Base-by-base conservation (phyloP, 2,888 invertebrate species). In the Phasia obesa region DNA sequence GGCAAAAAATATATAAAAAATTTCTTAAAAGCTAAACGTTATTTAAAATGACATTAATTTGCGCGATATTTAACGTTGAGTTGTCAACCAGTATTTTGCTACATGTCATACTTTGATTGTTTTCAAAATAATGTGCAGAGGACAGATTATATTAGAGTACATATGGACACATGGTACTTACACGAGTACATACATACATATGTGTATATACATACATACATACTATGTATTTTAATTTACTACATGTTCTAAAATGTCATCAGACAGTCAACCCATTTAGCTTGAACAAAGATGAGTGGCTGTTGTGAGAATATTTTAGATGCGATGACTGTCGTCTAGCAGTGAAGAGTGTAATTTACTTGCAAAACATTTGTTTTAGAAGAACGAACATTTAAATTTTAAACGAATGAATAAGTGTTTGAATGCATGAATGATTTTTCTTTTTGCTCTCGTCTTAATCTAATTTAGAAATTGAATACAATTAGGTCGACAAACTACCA, bases 21-120 rank as follows among this genome's bases (percentile, higher is more conserved):
- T 75, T 67, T 59, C 49, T 51, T 31, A 44, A 69, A 42, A 44
- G 38, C 49, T 62, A 69, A 77, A 62, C 60, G 53, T 77, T 77
- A 73, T 79, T 79, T 79, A 57, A 79, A 73, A 79, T 73, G 79
- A 73, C 79, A 73, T 79, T 79, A 79, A 79, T 79, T 79, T 79
- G 79, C 79, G 65, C 60, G 73, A 67, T 73, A 73, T 71, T 71
- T 73, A 71, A 79, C 59, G 71, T 73, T 73, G 47, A 80, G 79
- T 80, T 80, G 79, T 74, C 79, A 80, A 80, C 73, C 73, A 80
- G 79, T 80, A 80, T 80, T 74, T 80, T 74, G 73, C 73, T 60
- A 67, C 35, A 60, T 80, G 79, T 80, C 79, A 80, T 60, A 80
- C 67, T 74, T 80, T 80, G 79, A 80, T 80, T 80, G 60, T 60